phyloP scores from a whole-genome alignment of 2,113 vertebrate species.

The Passer montanus region DNA sequence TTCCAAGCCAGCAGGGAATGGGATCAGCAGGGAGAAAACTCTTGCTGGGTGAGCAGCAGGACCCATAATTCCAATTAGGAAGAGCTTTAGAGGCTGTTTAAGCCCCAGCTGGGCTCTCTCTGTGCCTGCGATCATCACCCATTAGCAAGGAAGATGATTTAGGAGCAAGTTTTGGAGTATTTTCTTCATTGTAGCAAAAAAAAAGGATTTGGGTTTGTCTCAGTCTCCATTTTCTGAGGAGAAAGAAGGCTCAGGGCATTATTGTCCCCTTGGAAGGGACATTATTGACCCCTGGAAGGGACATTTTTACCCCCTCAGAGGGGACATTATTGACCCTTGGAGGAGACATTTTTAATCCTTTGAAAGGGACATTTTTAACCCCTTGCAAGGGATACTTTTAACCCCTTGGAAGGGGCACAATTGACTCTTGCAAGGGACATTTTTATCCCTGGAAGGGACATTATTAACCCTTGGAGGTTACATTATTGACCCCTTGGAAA shows the following conservation, averaged over 20 bases:
- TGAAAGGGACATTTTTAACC: not conserved
- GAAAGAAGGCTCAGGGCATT: not conserved
- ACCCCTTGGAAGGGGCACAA: not conserved
- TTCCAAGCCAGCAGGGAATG: not conserved
- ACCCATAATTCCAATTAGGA: not conserved
- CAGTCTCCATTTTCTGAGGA: not conserved
- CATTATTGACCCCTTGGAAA: not conserved
- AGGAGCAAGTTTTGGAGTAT: not conserved
- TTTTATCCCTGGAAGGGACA: too few relatives aligned
- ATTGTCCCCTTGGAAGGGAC: not conserved
- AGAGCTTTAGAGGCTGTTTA: not conserved
- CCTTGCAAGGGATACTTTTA: too few relatives aligned
- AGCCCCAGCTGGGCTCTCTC: not conserved
- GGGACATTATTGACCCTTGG: not conserved
- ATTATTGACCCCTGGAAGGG: not conserved
- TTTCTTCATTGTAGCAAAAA: not conserved
- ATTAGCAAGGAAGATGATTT: not conserved
- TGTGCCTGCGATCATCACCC: not conserved
- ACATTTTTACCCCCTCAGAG: not conserved
- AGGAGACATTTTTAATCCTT: accelerated
- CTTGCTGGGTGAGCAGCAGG: not conserved
- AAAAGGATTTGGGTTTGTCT: not conserved
- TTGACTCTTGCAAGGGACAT: too few relatives aligned
- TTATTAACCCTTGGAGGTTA: too few relatives aligned
- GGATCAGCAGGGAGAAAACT: not conserved